Conservation (phyloP, 1,140 invertebrate genomes). For the Tetranychus cinnabarinus region DNA sequence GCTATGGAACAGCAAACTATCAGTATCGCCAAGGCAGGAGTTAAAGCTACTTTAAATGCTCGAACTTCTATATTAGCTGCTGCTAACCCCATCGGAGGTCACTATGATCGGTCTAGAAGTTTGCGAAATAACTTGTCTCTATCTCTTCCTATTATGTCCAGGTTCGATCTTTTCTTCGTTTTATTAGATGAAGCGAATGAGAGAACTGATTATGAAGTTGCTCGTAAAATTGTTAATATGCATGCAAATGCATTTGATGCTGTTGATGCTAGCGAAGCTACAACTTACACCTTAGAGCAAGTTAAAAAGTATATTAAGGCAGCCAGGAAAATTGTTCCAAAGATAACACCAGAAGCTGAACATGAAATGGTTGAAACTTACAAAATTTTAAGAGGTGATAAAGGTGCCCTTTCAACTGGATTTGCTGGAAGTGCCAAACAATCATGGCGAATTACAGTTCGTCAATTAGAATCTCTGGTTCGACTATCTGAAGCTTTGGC, state of each 20-base stretch:
- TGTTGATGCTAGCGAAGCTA: slow-evolving; percentile 15
- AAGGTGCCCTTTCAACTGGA: slow-evolving; percentile 25
- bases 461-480: slow-evolving; percentile 94
- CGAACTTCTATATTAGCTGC: slow-evolving; percentile 92
- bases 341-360: slow-evolving; percentile 45
- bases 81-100: slow-evolving; percentile 84
- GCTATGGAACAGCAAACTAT: slow-evolving; percentile 99
- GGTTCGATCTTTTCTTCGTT: slow-evolving; percentile 97
- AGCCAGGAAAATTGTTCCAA: slow-evolving; percentile 83
- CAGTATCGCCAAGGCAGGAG: slow-evolving; percentile 92
- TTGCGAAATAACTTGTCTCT: slow-evolving; percentile 82
- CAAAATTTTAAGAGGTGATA: slow-evolving; percentile 49
- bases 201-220: slow-evolving; percentile 84
- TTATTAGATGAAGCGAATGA: slow-evolving; percentile 87
- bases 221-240: slow-evolving; percentile 78
- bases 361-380: slow-evolving; percentile 73
- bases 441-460: slow-evolving; percentile 87
- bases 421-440: slow-evolving; percentile 38
- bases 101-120: slow-evolving; percentile 82
- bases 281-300: slow-evolving; percentile 55
- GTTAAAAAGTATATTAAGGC: slow-evolving; percentile 85
- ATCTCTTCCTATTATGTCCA: slow-evolving; percentile 92
- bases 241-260: slow-evolving; percentile 51
- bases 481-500: slow-evolving; percentile 88
- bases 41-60: slow-evolving; percentile 86